These are phyloP conservation scores for Drosophila macrothrix DNA, from an alignment of 2,888 invertebrate genomes.

Conservation along the genomic window DNA sequence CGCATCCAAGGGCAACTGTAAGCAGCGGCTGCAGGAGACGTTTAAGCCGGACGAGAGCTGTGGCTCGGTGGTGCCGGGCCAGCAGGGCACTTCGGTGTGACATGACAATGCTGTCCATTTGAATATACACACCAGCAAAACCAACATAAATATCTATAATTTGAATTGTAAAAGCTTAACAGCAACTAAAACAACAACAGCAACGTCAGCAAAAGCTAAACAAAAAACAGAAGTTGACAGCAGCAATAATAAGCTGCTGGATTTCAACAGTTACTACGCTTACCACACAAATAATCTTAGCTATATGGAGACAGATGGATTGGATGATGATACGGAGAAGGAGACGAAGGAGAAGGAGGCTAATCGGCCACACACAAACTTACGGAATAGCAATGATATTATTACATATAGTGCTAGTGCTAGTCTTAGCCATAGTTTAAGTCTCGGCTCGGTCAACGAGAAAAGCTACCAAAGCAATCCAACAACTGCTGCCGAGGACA, in stretches of 20 bases:
- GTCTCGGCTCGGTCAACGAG: slow-evolving; percentile 70
- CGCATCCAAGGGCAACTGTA: slow-evolving; percentile 88
- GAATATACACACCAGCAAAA: slow-evolving; percentile 67
- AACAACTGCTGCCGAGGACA: slow-evolving; percentile 82
- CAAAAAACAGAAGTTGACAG: slow-evolving; percentile 26
- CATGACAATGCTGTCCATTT: slow-evolving; percentile 79
- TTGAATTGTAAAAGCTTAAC: slow-evolving; percentile 68
- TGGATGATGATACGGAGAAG: slow-evolving; percentile 8
- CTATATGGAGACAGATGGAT: slow-evolving; percentile 49
- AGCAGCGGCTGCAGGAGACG: slow-evolving; percentile 71
- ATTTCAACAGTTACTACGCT: slow-evolving; percentile 75
- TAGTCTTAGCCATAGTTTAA: slow-evolving; percentile 72
- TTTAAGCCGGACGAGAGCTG: slow-evolving; percentile 82
- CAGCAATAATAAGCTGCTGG: slow-evolving; percentile 57
- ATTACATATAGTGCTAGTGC: slow-evolving; percentile 51
- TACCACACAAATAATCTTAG: slow-evolving; percentile 79
- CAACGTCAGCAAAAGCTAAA: slow-evolving; percentile 47
- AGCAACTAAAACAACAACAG: slow-evolving; percentile 59
- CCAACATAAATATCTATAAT: slow-evolving; percentile 61
- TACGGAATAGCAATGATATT: slow-evolving; percentile 60
- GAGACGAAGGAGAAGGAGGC: not conserved
- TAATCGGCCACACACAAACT: slow-evolving; percentile 22
- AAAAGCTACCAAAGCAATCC: slow-evolving; percentile 54
- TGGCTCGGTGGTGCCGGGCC: slow-evolving; percentile 84
- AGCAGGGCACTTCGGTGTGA: slow-evolving; percentile 85